phyloP scores from a whole-genome alignment of 1,140 invertebrate species.

The Bombus impatiens region DNA sequence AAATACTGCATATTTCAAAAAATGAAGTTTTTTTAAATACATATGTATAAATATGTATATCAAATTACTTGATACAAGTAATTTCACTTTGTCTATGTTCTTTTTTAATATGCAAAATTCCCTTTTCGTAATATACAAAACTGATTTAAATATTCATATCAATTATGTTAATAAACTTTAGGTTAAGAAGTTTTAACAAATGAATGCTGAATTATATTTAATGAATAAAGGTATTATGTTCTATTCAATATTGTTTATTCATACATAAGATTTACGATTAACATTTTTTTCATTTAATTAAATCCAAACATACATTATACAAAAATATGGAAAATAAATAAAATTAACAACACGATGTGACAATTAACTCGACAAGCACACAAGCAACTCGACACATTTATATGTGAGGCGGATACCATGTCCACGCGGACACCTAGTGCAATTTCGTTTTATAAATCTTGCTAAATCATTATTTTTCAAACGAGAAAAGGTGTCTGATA shows the following conservation, averaged over 20 bases:
- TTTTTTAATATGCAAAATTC: too few species aligned
- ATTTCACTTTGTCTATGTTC: not conserved
- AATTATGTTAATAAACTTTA: not conserved
- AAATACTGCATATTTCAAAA: not conserved
- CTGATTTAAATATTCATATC: not conserved
- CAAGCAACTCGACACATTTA: too few species aligned
- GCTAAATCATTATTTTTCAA: not conserved
- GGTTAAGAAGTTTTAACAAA: not conserved
- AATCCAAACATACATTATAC: not conserved
- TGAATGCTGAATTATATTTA: not conserved
- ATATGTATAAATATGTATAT: too few species aligned
- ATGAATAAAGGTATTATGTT: not conserved
- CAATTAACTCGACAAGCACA: not conserved
- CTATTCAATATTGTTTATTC: not conserved
- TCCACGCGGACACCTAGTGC: not conserved
- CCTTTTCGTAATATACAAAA: not conserved
- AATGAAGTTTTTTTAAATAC: not conserved
- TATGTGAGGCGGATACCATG: too few species aligned
- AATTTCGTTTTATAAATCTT: not conserved
- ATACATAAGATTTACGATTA: not conserved
- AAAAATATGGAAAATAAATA: not conserved
- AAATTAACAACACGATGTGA: not conserved
- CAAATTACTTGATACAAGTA: not conserved
- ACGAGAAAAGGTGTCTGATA: not conserved
- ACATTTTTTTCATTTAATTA: not conserved